Conservation (phyloP, 2,797 vertebrate species). For the Acanthurus tractus region DNA sequence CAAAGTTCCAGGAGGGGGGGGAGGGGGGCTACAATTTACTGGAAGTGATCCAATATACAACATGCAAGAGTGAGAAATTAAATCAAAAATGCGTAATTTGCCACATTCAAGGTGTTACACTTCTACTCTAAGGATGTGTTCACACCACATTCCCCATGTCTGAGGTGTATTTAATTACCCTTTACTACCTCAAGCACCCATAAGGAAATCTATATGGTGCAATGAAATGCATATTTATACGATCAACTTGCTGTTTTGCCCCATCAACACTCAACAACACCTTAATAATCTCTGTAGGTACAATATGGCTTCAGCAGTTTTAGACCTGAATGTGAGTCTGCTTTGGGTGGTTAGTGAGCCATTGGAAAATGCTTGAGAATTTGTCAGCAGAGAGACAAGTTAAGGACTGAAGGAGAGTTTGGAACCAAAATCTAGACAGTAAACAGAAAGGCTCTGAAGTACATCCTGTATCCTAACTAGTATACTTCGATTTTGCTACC, state of each 20-base stretch:
- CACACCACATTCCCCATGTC: not conserved
- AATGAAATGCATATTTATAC: too few relatives aligned
- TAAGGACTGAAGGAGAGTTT: slow-evolving; percentile 5
- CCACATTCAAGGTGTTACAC: not conserved
- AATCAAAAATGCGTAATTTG: not conserved
- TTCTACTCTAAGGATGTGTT: not conserved
- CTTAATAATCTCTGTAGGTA: not conserved
- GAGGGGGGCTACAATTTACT: not conserved
- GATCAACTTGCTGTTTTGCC: not conserved
- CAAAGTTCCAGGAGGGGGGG: not conserved
- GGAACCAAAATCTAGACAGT: slow-evolving; percentile 12
- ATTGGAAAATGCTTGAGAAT: slow-evolving; percentile 1
- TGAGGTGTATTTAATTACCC: not conserved
- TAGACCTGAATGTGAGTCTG: not conserved
- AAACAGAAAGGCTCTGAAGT: slow-evolving; percentile 26
- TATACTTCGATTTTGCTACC: slow-evolving; percentile 42
- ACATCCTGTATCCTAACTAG: slow-evolving; percentile 45
- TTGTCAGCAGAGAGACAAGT: slow-evolving; percentile 19
- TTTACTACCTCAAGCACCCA: not conserved
- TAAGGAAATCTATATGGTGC: not conserved
- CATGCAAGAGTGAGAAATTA: not conserved
- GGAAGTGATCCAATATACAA: slow-evolving; percentile 2
- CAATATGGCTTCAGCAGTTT: not conserved
- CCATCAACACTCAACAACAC: not conserved
- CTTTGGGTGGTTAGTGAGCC: not conserved